Conservation (phyloP, 2,888 invertebrate genomes). For the Chironomus tentans region DNA sequence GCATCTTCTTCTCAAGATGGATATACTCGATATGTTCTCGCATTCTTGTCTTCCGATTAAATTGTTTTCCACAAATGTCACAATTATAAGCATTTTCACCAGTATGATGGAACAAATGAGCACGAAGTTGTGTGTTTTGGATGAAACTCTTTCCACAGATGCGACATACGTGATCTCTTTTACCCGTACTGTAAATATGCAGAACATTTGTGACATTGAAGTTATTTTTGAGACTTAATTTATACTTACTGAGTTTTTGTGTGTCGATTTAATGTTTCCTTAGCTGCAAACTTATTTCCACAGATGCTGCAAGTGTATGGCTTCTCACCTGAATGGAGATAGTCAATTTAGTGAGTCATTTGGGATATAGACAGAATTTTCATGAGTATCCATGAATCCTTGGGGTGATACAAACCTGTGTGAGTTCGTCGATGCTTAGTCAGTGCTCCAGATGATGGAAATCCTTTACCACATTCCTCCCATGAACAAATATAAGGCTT, state of each 20-base stretch:
- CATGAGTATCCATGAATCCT: no score
- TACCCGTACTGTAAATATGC: slow-evolving; percentile 39
- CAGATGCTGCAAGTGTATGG: slow-evolving; percentile 52
- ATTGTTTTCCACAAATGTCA: slow-evolving; percentile 47
- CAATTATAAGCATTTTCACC: slow-evolving; percentile 61
- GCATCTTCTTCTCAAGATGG: slow-evolving; percentile 14
- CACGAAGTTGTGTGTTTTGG: slow-evolving; percentile 68
- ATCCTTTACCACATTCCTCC: slow-evolving; percentile 53
- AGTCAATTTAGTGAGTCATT: no score
- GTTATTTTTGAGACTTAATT: neutral
- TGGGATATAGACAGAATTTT: no score
- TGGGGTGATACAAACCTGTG: neutral
- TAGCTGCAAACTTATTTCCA: slow-evolving; percentile 65
- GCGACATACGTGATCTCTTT: slow-evolving; percentile 52
- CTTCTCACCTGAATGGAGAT: slow-evolving; percentile 50
- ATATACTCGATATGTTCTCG: slow-evolving; percentile 29
- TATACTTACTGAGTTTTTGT: neutral
- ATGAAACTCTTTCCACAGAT: slow-evolving; percentile 74
- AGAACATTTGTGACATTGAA: slow-evolving; percentile 33
- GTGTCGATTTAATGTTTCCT: slow-evolving; percentile 69
- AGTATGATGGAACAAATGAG: slow-evolving; percentile 68
- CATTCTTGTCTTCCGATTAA: slow-evolving; percentile 45
- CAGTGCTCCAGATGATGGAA: slow-evolving; percentile 64
- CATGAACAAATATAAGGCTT: slow-evolving; percentile 62
- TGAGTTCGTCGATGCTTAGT: slow-evolving; percentile 55